Conservation (phyloP, 2,888 invertebrate genomes). For the Chaitophorus viminalis region DNA sequence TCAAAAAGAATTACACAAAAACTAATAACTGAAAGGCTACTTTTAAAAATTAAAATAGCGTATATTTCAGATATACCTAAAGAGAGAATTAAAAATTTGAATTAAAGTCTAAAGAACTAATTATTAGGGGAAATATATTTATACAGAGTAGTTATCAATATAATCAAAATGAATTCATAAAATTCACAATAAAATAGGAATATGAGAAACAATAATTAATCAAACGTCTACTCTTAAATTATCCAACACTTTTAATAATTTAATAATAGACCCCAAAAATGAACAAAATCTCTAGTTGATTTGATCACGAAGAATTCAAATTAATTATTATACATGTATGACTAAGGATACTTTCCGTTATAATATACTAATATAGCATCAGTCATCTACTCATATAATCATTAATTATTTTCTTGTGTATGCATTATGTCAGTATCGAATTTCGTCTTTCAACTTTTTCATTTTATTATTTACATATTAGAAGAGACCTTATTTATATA, state of each 20-base stretch:
- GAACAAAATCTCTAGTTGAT: not conserved
- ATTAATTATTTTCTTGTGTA: constrained; percentile 36
- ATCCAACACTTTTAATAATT: not conserved
- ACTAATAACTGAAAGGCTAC: no score
- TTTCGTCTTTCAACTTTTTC: constrained; percentile 7
- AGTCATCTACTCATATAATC: not conserved
- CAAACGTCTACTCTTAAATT: not conserved
- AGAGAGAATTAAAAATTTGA: no score
- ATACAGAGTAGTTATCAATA: no score
- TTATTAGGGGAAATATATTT: no score
- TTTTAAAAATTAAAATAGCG: no score
- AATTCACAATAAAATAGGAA: not conserved
- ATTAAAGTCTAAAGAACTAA: no score
- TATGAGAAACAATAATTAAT: not conserved
- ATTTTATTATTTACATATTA: not conserved
- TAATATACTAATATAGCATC: constrained; percentile 1
- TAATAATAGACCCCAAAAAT: constrained; percentile 19
- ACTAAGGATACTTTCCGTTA: not conserved
- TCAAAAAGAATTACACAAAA: no score
- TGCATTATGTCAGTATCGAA: constrained; percentile 31
- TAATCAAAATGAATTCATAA: not conserved
- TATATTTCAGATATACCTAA: no score
- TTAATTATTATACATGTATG: constrained; percentile 15
- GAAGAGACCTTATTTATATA: no score
- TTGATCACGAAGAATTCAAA: constrained; percentile 34